Conservation (phyloP, 35 echinoderm and acorn worm genomes). For the Ophiothrix spiculata region DNA sequence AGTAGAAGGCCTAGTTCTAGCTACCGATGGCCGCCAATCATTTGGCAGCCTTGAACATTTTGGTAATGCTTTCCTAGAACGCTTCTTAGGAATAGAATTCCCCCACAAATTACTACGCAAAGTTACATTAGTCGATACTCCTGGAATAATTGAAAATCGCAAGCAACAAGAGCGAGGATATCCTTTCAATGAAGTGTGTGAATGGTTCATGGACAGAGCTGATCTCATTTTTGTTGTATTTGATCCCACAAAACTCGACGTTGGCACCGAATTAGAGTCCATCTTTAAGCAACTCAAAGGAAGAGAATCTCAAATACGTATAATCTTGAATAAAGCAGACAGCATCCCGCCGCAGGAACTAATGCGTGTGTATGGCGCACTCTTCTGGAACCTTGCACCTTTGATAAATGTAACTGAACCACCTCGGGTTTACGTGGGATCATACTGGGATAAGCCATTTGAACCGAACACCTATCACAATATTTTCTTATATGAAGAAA, state of each 20-base stretch:
- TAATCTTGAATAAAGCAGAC: constrained; percentile 85
- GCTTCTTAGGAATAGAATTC: constrained; percentile 53
- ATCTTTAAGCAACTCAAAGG: constrained; percentile 75
- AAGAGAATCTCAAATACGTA: constrained; percentile 76
- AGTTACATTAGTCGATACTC: constrained; percentile 75
- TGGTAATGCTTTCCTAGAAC: constrained; percentile 76
- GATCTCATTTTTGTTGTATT: constrained; percentile 86
- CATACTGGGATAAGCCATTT: constrained; percentile 67
- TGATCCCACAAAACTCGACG: constrained; percentile 83
- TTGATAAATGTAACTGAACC: constrained; percentile 83
- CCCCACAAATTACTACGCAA: constrained; percentile 73
- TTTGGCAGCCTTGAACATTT: constrained; percentile 64
- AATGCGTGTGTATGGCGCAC: constrained; percentile 86
- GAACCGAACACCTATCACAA: constrained; percentile 41
- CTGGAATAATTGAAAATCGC: constrained; percentile 90
- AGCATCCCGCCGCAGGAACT: constrained; percentile 58
- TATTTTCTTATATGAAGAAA: constrained; percentile 64
- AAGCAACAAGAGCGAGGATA: constrained; percentile 82
- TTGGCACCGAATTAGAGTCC: constrained; percentile 78
- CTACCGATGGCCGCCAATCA: constrained; percentile 56
- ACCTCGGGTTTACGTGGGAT: constrained; percentile 79
- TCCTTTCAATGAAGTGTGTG: constrained; percentile 81
- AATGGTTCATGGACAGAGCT: constrained; percentile 86
- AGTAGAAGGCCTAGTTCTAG: constrained; percentile 71
- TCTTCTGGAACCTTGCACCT: constrained; percentile 86